A percentile compares a stretch with the other conserved stretches of the same genome.
Evolutionary conservation across 2,113 vertebrate species (phyloP).

Genomic region (Morone chrysops): DNA sequence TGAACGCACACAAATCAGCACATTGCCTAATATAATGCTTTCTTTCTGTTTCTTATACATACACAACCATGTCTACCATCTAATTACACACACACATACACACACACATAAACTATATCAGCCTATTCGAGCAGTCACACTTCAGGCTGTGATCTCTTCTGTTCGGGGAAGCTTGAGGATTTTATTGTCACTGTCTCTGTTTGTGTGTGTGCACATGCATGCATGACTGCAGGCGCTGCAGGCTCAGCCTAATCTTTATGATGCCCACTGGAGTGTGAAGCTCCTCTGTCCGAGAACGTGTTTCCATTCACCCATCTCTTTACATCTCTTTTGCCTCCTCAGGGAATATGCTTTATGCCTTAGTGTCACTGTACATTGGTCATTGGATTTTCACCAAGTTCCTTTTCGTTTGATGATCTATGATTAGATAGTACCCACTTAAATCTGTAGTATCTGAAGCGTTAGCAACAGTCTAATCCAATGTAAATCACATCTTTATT

Average conservation of each 20-base stretch:
- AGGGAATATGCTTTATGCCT: not conserved
- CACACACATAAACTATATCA: slow-evolving; percentile 14
- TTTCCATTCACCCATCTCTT: slow-evolving; percentile 55
- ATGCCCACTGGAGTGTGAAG: slow-evolving; percentile 68
- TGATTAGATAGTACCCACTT: not conserved
- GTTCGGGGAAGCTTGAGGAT: slow-evolving; percentile 39
- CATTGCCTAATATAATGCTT: not conserved
- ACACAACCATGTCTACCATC: not conserved
- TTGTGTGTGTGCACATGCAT: slow-evolving; percentile 29
- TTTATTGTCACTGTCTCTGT: slow-evolving; percentile 28
- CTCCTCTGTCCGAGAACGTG: slow-evolving; percentile 55
- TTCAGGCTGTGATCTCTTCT: slow-evolving; percentile 42
- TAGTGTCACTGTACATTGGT: slow-evolving; percentile 4
- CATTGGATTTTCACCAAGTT: not conserved
- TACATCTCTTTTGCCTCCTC: slow-evolving; percentile 40
- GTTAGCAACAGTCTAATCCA: not conserved
- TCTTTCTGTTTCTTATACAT: slow-evolving; percentile 3
- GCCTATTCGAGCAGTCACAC: slow-evolving; percentile 34
- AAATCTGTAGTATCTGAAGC: not conserved
- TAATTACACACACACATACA: not conserved
- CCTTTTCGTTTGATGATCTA: not conserved
- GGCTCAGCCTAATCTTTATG: slow-evolving; percentile 58
- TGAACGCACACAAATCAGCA: slow-evolving; percentile 13
- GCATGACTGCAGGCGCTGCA: slow-evolving; percentile 56
- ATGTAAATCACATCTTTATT: not conserved